Base-by-base conservation (phyloP, 2,888 invertebrate species). In the Megamerina dolium region DNA sequence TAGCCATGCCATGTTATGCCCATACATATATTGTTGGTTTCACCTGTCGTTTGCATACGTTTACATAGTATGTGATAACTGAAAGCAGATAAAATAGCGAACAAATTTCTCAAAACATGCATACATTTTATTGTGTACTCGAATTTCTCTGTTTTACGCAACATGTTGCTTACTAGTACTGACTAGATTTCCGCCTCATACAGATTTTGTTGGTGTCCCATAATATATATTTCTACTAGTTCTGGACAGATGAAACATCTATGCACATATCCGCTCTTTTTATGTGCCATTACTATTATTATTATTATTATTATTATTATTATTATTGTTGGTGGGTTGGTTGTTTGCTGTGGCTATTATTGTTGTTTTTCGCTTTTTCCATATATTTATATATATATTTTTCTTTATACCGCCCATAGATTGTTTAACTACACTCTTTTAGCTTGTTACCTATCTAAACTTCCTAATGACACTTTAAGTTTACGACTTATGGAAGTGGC, bases 391-490 rank as follows among this genome's bases (percentile, higher is more conserved):
- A 10, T 23, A 8, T 6, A 23, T 23, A 23, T 23, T 23, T 6
- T 10, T 8, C 23, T 23, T 23, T 23, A 8, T 23, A 23, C 23
- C 23, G 10, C 23, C 10, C 23, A 23, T 23, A 23, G 14, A 13
- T 16, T 37, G 31, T 14, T 30, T 9, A 8, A 16, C n/a, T 17
- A 16, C 29, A 12, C 19, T 23, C 14, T 31, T 39, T 18, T 31
- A n/a, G n/a, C n/a, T 30, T 31, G 30, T 14, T 13, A 20, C 18
- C 18, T 5, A 8, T 16, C 34, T 34, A 10, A 12, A 4, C 12
- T 33, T 34, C 26, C 32, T 33, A 46, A 50, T 48, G 40, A 23
- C 26, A 38, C 19, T 47, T 43, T 39, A 45, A 46, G 37, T 39
- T 20, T 8, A 36, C 17, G 13, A 17, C 33, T 16, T 34, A 19